Percentiles rank a stretch among this genome's conserved stretches.
These are phyloP conservation scores for Chromobotia macracanthus DNA, from an alignment of 2,797 vertebrate species.

Conservation along the genomic window DNA sequence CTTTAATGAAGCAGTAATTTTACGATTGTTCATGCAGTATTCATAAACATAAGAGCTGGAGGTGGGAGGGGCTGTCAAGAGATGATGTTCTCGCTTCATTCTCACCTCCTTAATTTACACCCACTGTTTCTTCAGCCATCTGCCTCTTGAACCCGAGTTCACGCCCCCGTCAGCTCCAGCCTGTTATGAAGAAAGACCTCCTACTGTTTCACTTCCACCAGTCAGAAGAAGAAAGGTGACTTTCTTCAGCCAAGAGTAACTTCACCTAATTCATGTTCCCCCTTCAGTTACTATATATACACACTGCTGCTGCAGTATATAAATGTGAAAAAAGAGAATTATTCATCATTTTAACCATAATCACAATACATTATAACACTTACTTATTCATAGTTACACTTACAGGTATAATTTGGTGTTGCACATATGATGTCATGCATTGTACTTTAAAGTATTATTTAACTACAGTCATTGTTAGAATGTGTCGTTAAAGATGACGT, in stretches of 20 bases:
- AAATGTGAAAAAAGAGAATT: too few relatives aligned
- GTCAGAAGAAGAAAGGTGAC: constrained; percentile 50
- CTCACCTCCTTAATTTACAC: constrained; percentile 49
- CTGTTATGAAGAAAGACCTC: constrained; percentile 62
- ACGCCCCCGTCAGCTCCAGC: constrained; percentile 68
- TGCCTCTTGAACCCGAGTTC: constrained; percentile 72
- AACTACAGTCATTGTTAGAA: background rate
- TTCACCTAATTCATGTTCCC: background rate
- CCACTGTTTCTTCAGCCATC: constrained; percentile 66
- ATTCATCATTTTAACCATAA: too few relatives aligned
- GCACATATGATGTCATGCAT: too few relatives aligned
- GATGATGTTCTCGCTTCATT: constrained; percentile 33
- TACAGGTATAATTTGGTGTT: too few relatives aligned
- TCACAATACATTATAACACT: too few relatives aligned
- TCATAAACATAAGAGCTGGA: constrained; percentile 45
- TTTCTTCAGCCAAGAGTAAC: constrained; percentile 49
- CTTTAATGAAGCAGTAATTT: constrained; percentile 10
- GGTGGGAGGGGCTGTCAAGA: constrained; percentile 43
- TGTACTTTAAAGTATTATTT: too few relatives aligned
- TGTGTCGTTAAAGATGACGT: background rate
- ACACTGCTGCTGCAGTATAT: background rate
- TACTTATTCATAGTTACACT: too few relatives aligned
- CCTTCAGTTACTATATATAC: background rate
- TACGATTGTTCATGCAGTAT: constrained; percentile 4
- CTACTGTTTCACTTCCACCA: constrained; percentile 38